Percentiles rank a stretch among this genome's conserved stretches.
phyloP scores from a whole-genome alignment of 1,140 invertebrate species.

The Drosophila lini region DNA sequence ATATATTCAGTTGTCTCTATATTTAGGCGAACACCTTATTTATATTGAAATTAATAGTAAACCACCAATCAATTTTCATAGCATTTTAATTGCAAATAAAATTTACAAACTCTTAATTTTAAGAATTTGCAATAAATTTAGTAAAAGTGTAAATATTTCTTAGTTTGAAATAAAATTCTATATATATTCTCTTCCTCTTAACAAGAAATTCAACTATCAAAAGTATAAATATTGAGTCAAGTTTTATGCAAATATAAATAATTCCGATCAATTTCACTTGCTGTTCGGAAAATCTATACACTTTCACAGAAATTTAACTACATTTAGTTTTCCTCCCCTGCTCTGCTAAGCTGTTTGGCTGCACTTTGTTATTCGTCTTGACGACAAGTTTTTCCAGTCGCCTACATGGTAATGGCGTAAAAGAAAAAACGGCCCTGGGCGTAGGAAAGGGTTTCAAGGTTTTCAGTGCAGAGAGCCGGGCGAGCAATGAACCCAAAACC shows the following conservation, averaged over 20 bases:
- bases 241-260: neutral
- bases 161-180: neutral
- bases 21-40: too few species aligned
- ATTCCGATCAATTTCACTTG: neutral
- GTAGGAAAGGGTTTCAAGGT: slow-evolving; percentile 59
- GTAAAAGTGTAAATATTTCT: neutral
- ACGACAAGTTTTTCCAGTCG: slow-evolving; percentile 30
- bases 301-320: neutral
- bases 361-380: slow-evolving; percentile 18
- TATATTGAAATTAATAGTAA: too few species aligned
- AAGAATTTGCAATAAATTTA: too few species aligned
- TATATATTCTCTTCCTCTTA: neutral
- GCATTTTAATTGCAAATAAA: too few species aligned
- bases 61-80: too few species aligned
- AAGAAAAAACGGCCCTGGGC: slow-evolving; percentile 24
- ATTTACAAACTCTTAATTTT: too few species aligned
- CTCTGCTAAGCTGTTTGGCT: neutral
- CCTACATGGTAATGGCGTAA: slow-evolving; percentile 32
- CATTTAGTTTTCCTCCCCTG: slow-evolving; percentile 11
- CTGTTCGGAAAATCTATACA: neutral
- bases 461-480: slow-evolving; percentile 43
- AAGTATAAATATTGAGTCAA: neutral
- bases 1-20: too few species aligned
- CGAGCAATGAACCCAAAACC: slow-evolving; percentile 63
- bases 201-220: neutral